Conservation (phyloP, 2,888 invertebrate genomes). For the Eupithecia exiguata region DNA sequence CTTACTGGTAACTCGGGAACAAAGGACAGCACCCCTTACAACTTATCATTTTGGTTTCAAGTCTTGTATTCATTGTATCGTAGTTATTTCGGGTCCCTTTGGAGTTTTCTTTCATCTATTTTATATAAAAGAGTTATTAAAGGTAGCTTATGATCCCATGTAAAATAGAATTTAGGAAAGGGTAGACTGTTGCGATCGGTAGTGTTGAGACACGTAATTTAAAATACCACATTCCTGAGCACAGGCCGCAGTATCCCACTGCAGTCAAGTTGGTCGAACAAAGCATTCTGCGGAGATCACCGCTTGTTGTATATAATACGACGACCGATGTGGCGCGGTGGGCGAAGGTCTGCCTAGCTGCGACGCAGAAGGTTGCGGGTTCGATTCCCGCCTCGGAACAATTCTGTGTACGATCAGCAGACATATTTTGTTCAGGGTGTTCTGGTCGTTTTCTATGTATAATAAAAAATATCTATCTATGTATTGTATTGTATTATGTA, state of each 20-base stretch:
- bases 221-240: not conserved
- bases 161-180: not conserved
- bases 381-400: too few relatives aligned
- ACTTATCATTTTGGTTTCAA: slow-evolving; percentile 1
- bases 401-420: too few relatives aligned
- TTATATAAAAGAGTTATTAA: not conserved
- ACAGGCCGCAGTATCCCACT: not conserved
- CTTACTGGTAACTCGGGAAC: too few relatives aligned
- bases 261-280: not conserved
- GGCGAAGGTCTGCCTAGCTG: too few relatives aligned
- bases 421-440: too few relatives aligned
- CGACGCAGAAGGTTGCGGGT: too few relatives aligned
- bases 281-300: not conserved
- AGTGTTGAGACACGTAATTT: not conserved
- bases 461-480: too few relatives aligned
- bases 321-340: too few relatives aligned
- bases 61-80: not conserved
- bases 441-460: too few relatives aligned
- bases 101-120: slow-evolving; percentile 6
- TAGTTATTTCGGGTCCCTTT: slow-evolving; percentile 2
- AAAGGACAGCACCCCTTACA: not conserved
- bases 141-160: not conserved
- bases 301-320: not conserved
- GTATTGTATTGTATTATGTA: too few relatives aligned
- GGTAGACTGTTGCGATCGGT: not conserved